Percentiles rank a stretch among this genome's conserved stretches.
Conservation (phyloP, 2,113 vertebrate species). For the Chauna torquata region DNA sequence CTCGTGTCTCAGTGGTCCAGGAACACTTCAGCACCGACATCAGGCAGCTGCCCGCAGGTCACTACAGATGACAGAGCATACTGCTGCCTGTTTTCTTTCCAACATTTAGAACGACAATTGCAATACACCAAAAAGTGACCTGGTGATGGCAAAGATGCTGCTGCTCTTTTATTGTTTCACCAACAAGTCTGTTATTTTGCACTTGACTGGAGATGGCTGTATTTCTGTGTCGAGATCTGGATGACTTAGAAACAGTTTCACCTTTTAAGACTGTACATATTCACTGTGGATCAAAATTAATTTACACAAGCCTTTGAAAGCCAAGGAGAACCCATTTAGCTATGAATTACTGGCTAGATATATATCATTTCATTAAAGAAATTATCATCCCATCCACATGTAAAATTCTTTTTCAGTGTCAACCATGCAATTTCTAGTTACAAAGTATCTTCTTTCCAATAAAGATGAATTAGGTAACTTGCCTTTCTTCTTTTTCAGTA, state of each 20-base stretch:
- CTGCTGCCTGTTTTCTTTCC: background rate
- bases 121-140: background rate
- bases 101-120: background rate
- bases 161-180: background rate
- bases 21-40: background rate
- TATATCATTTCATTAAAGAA: background rate
- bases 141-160: background rate
- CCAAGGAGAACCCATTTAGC: background rate
- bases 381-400: background rate
- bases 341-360: background rate
- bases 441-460: background rate
- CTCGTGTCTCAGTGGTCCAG: fast-evolving
- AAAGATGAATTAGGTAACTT: background rate
- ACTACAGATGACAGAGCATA: fast-evolving
- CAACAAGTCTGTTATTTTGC: background rate
- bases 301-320: background rate
- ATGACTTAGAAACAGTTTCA: background rate
- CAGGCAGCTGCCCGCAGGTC: background rate
- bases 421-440: background rate
- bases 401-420: background rate
- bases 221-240: background rate
- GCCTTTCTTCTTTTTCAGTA: background rate
- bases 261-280: background rate
- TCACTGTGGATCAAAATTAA: background rate
- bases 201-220: background rate